Evolutionary conservation across 2,888 invertebrate species (phyloP), one percentile per base, ranked within the genome.

Genomic region (Amphiduros pacificus): DNA sequence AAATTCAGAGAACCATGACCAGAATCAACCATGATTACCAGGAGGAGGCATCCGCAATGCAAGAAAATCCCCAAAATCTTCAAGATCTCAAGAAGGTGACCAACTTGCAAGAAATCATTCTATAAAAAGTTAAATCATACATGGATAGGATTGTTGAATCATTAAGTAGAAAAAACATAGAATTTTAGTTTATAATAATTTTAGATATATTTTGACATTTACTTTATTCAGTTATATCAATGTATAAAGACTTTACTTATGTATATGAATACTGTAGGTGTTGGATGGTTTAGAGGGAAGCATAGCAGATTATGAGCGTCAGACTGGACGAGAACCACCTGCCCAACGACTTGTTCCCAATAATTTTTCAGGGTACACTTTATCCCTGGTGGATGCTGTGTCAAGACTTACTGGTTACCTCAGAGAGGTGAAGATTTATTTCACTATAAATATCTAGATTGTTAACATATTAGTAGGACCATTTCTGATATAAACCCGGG

Each of bases 351-450:
- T 69, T n/a, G 62, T 72, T 56, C 72, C 72, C 5, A 73, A 76
- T 52, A 71, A 74, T 22, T 76, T 78, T 57, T 74, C 75, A 31
- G 77, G 77, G 1, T 77, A 77, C 58, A 77, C 77, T 5, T 67
- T 77, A 44, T 73, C 76, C 3, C 70, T 78, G n/a, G 75, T 77
- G 14, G 73, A 74, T 51, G 73, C 76, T 26, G 76, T 77, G 24
- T 73, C 75, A 2, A 74, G 74, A 29, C 69, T 78, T 5, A 74
- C 74, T 9, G 57, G 71, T 29, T 76, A 76, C 62, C 65, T 78
- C 20, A 75, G 69, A 65, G 74, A 78, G 73, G 75, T 76, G 53
- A 59, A 50, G 6, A 50, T 11, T 4, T 6, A n/a, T n/a, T n/a
- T n/a, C n/a, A n/a, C n/a, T n/a, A n/a, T n/a, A n/a, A n/a, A n/a